These are phyloP conservation scores for Zaprionus obscuricornis DNA, from an alignment of 2,888 invertebrate genomes.

Conservation along the genomic window DNA sequence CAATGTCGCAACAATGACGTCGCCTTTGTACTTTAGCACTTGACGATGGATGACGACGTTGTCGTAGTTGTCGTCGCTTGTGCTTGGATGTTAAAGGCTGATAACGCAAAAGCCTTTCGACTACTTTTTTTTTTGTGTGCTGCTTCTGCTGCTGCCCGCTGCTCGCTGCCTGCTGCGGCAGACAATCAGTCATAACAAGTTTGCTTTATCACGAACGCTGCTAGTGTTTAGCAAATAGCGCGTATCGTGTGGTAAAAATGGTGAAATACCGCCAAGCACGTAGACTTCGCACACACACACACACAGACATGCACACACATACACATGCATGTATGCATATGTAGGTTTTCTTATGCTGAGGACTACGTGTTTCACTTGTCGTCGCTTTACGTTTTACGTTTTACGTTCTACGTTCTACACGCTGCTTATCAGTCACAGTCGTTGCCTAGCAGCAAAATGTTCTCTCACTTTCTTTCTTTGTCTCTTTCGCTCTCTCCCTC, in stretches of 20 bases:
- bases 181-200: slow-evolving; percentile 69
- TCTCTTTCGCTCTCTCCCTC: neutral
- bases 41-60: slow-evolving; percentile 23
- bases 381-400: slow-evolving; percentile 18
- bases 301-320: no score
- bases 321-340: no score
- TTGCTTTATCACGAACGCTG: slow-evolving; percentile 34
- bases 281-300: slow-evolving; percentile 49
- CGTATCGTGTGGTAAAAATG: slow-evolving; percentile 60
- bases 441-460: slow-evolving; percentile 27
- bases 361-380: slow-evolving; percentile 44
- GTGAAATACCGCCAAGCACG: slow-evolving; percentile 69
- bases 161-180: slow-evolving; percentile 41
- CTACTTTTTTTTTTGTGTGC: no score
- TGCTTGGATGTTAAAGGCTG: no score
- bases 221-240: slow-evolving; percentile 9
- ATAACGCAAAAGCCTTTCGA: slow-evolving; percentile 47
- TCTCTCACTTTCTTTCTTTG: slow-evolving; percentile 1
- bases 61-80: slow-evolving; percentile 21
- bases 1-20: slow-evolving; percentile 32
- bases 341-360: slow-evolving; percentile 5
- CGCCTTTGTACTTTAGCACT: slow-evolving; percentile 51
- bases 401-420: no score
- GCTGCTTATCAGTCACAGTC: slow-evolving; percentile 50
- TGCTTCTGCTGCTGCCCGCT: no score